Percentiles rank a stretch among this genome's conserved stretches.
phyloP scores from a whole-genome alignment of 2,797 vertebrate species.

The Macroramphosus scolopax region DNA sequence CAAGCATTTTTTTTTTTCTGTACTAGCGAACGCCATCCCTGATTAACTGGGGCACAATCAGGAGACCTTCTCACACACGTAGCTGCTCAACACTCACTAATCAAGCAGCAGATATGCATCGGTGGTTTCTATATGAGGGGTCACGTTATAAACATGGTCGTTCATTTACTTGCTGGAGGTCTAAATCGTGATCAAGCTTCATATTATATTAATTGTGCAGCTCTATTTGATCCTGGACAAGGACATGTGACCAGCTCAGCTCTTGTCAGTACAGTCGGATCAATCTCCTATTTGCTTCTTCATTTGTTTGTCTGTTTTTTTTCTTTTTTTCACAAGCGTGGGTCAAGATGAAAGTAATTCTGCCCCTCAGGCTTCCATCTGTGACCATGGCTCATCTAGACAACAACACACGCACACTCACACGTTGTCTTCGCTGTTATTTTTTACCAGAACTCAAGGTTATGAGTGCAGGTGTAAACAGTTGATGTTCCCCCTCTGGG shows the following conservation, averaged over 20 bases:
- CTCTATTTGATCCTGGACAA: neutral
- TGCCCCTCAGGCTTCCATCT: constrained; percentile 44
- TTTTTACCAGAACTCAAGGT: constrained; percentile 40
- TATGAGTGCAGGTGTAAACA: constrained; percentile 44
- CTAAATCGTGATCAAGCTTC: too few species aligned
- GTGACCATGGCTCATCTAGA: constrained; percentile 36
- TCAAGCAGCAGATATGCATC: too few species aligned
- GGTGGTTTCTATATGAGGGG: too few species aligned
- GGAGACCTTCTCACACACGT: too few species aligned
- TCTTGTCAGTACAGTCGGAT: neutral
- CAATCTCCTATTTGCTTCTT: neutral
- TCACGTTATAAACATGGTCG: too few species aligned
- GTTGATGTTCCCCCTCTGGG: constrained; percentile 13
- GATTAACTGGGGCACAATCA: too few species aligned
- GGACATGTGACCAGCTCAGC: neutral
- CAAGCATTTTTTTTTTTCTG: too few species aligned
- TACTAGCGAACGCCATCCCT: too few species aligned
- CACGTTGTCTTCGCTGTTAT: constrained; percentile 22
- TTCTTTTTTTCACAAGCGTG: constrained; percentile 7
- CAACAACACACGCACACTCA: constrained; percentile 7
- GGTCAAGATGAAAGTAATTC: constrained; percentile 25
- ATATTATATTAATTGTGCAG: too few species aligned
- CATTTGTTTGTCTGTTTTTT: neutral
- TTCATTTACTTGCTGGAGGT: too few species aligned
- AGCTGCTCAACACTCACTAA: too few species aligned